These are phyloP conservation scores for Iguana delicatissima DNA, from an alignment of 2,797 vertebrate genomes.

Conservation along the genomic window DNA sequence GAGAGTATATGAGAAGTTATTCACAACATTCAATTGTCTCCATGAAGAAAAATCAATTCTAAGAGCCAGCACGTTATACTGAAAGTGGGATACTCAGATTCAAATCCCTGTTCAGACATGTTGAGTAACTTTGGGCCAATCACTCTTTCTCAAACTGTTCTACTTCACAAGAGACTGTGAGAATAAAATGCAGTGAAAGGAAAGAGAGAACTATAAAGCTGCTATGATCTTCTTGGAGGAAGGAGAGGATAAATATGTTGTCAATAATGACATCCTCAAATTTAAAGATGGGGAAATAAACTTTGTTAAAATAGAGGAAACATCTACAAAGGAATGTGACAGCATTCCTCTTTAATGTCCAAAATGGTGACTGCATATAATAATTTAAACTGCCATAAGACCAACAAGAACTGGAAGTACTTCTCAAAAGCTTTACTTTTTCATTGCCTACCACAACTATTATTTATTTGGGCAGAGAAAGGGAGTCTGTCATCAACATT, in stretches of 20 bases:
- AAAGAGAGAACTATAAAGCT: neutral
- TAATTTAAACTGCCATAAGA: neutral
- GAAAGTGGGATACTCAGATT: neutral
- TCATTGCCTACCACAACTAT: neutral
- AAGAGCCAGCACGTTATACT: neutral
- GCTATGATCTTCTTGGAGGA: neutral
- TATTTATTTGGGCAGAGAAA: neutral
- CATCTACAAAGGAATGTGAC: neutral
- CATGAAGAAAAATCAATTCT: neutral
- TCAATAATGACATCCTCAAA: neutral
- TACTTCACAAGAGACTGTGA: neutral
- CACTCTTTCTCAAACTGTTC: neutral
- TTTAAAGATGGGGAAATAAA: neutral
- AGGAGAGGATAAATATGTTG: neutral
- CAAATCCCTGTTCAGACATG: neutral
- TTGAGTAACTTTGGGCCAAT: neutral
- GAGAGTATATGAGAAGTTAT: neutral
- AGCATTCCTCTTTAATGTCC: neutral
- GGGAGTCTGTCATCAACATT: neutral
- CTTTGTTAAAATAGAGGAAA: neutral
- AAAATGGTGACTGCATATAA: neutral
- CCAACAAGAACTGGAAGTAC: neutral
- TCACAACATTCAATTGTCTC: neutral
- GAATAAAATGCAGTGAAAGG: neutral
- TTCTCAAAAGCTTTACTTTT: neutral